Evolutionary conservation across 2,888 invertebrate genomes (phyloP).

Genomic region (Malacosoma neustria): DNA sequence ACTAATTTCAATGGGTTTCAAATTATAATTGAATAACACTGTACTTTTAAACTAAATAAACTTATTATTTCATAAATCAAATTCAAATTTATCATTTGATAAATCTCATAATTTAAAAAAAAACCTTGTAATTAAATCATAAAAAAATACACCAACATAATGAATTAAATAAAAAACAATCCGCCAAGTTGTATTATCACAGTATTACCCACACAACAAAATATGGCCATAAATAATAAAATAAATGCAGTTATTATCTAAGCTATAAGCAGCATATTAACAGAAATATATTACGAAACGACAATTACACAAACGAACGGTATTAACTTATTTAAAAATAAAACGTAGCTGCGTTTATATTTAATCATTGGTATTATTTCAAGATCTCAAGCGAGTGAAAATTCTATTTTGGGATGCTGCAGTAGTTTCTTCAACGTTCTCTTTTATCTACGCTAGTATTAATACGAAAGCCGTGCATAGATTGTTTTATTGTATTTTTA

Average conservation of each 20-base stretch:
- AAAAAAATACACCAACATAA: too few species aligned
- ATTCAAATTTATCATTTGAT: too few species aligned
- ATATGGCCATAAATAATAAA: background rate
- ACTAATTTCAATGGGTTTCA: too few species aligned
- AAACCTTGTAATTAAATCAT: too few species aligned
- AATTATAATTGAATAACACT: too few species aligned
- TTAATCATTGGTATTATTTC: slow-evolving; percentile 7
- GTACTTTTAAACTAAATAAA: too few species aligned
- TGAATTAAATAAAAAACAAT: too few species aligned
- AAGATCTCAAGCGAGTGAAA: slow-evolving; percentile 7
- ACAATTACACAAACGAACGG: background rate
- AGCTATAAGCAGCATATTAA: too few species aligned
- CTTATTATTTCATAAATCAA: too few species aligned
- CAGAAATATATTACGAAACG: background rate
- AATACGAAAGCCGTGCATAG: slow-evolving; percentile 13
- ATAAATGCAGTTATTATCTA: background rate
- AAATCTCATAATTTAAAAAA: too few species aligned
- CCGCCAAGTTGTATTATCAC: too few species aligned
- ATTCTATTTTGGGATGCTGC: slow-evolving; percentile 6
- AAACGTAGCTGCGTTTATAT: slow-evolving; percentile 1
- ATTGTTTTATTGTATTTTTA: slow-evolving; percentile 12
- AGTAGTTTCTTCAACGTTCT: slow-evolving; percentile 18
- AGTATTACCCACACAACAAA: too few species aligned
- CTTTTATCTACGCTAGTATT: slow-evolving; percentile 18
- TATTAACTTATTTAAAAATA: background rate